Evolutionary conservation across 2,113 vertebrate species (phyloP).

Genomic region (Protobothrops flavoviridis): DNA sequence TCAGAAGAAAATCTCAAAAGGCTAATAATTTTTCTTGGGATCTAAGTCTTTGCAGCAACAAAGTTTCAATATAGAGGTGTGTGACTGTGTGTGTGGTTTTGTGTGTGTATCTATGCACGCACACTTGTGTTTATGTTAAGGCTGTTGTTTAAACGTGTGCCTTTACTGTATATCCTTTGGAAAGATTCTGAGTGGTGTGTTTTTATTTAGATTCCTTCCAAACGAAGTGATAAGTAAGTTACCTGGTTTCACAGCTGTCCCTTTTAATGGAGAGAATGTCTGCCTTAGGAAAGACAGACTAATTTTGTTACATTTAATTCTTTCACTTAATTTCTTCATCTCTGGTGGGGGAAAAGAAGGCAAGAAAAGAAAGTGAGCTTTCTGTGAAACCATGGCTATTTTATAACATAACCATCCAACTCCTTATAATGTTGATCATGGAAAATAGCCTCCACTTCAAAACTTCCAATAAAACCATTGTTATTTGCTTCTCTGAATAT

Average conservation of each 20-base stretch:
- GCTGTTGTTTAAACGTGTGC: neutral
- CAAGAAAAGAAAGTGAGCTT: neutral
- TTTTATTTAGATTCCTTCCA: neutral
- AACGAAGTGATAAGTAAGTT: neutral
- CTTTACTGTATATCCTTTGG: neutral
- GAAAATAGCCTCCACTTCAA: neutral
- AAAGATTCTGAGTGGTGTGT: neutral
- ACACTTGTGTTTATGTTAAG: neutral
- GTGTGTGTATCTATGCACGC: neutral
- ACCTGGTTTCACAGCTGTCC: accelerated
- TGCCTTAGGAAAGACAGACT: accelerated
- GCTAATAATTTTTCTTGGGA: neutral
- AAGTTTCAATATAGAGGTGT: neutral
- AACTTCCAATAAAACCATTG: neutral
- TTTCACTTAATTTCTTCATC: neutral
- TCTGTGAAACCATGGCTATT: neutral
- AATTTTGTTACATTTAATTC: neutral
- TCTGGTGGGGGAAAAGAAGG: neutral
- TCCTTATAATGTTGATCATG: neutral
- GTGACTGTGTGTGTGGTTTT: neutral
- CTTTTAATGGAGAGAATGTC: neutral
- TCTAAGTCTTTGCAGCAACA: neutral
- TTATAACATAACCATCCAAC: neutral
- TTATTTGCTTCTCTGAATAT: neutral
- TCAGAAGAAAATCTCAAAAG: neutral